Base-by-base conservation (phyloP, 2,888 invertebrate genomes). In the Andrena camellia region DNA sequence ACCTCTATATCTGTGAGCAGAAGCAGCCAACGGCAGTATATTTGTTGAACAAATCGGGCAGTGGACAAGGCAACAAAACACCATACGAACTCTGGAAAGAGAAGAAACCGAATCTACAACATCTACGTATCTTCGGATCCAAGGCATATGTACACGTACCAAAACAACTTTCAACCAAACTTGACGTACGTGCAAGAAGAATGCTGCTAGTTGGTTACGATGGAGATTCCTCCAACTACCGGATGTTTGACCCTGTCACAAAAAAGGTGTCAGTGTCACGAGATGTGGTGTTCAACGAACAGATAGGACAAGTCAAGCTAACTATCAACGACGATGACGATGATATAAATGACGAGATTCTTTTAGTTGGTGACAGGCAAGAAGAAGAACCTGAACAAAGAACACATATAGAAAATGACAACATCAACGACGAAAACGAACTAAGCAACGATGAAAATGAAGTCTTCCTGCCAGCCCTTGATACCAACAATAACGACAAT, bases 11-110 rank as follows among this genome's bases (percentile, higher is more conserved):
- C 35, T 42, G 0, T 42, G 35, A 2, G 35, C 35, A 42, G 42
- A 42, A 42, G 42, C 42, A 8, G 42, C 10, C 10, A 42, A 42
- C 42, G 6, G 42, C 42, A 1, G 42, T 42, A 6, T 50, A 50
- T 0, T 6, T 50, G 2, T 1, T 50, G n/a, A 50, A 50, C 0
- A 13, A 2, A 0, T 6, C 5, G 0, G n/a, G 17, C 0, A 50
- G 0, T 50, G n/a, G 50, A 50, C 17, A 1, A n/a, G 50, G 17
- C 0, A n/a, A n/a, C 5, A 0, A 5, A n/a, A 50, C 50, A 5
- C n/a, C 50, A 1, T n/a, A 17, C 17, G 50, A 50, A 50, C 13
- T 17, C 0, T 50, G 50, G n/a, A 50, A 13, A 50, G 50, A n/a
- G n/a, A 4, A 17, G n/a, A 13, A 13, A 5, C 50, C n/a, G 0